These are phyloP conservation scores for Phoxinus dragarum DNA, from an alignment of 2,797 vertebrate genomes.

Conservation along the genomic window DNA sequence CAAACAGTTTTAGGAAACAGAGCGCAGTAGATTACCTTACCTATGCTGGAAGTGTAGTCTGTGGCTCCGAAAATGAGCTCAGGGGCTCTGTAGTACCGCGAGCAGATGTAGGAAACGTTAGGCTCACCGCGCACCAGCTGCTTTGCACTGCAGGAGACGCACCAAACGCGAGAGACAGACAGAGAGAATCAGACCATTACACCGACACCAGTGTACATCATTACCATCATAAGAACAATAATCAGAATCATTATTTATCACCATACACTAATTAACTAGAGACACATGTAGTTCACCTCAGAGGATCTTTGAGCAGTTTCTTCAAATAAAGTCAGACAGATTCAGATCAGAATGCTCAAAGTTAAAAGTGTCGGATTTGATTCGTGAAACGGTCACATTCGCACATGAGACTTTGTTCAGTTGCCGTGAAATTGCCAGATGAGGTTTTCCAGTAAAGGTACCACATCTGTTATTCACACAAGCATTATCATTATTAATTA, in stretches of 20 bases:
- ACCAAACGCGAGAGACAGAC: background rate
- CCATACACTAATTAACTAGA: background rate
- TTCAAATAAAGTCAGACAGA: background rate
- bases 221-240: conserved; percentile 14
- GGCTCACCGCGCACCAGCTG: conserved; percentile 98
- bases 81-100: conserved; percentile 98
- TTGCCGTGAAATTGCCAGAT: background rate
- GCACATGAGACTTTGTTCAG: background rate
- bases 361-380: background rate
- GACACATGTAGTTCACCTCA: background rate
- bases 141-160: conserved; percentile 85
- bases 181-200: conserved; percentile 33
- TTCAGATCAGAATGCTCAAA: background rate
- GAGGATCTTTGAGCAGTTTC: background rate
- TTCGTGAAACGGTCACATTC: background rate
- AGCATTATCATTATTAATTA: too few species aligned
- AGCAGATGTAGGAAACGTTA: conserved; percentile 99
- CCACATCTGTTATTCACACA: background rate
- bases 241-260: background rate
- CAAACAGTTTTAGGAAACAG: background rate
- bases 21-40: conserved; percentile 81
- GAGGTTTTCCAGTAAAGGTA: background rate
- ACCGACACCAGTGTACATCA: conserved; percentile 18
- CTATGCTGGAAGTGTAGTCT: conserved; percentile 99
- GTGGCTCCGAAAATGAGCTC: conserved; percentile 99